Base-by-base conservation (phyloP, 2,888 invertebrate genomes). In the Drosophila cognata region DNA sequence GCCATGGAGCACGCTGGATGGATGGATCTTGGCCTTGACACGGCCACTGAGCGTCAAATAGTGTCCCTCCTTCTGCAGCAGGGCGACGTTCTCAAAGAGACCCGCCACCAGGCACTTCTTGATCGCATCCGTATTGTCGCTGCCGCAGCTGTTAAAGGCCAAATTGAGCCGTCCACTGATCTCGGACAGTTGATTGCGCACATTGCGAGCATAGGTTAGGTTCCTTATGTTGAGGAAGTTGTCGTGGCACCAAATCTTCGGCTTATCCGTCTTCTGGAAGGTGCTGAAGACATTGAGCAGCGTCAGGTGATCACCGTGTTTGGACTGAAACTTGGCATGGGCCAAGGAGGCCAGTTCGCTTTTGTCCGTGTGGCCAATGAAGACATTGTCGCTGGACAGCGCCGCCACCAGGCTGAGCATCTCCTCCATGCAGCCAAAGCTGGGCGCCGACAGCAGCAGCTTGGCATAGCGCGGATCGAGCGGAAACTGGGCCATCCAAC, bases 221-320 rank as follows among this genome's bases (percentile, higher is more conserved):
- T 98, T 98, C 80, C 97, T 95, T 74, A 95, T 94, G 92, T 98
- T 97, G 58, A 99, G 94, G 91, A 95, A 98, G 93, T 99, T 97
- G 82, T 98, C 97, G 91, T 95, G 96, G 91, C 98, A 98, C 98
- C 98, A 98, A 92, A 92, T 69, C 93, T 96, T 96, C 88, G 95
- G 95, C 74, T 95, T 94, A 5, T 95, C 95, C 0, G 95, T 94
- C 89, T 95, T 96, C 82, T 94, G 95, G 93, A 95, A 99, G 6
- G 96, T 96, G 88, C 96, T 95, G 92, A 95, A 99, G 43, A 99
- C 96, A 92, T 98, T 99, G 18, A 99, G 94, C 62, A 98, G 94
- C 2, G 98, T 98, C 51, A 99, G 94, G 91, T 98, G 98, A 93
- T 99, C 99, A 16, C 99, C 99, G 80, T 97, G 95, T 28, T 96